Base-by-base conservation (phyloP, 2,888 invertebrate species). In the Oscheius myriophilus region DNA sequence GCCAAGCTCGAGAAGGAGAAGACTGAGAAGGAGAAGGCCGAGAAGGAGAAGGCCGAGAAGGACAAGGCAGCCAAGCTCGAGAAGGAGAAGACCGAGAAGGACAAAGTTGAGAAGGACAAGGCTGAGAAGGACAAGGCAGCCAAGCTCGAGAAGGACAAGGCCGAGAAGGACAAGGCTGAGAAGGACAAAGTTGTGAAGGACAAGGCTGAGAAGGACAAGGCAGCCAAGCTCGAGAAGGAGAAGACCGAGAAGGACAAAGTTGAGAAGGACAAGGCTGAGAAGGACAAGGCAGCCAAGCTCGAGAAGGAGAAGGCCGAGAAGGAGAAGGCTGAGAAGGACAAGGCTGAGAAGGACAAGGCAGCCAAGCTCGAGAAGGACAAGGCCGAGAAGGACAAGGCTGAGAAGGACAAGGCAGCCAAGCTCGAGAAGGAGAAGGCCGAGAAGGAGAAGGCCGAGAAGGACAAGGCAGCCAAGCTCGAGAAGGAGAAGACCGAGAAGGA, bases 221-320 rank as follows among this genome's bases (percentile, higher is more conserved):
- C 42, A 41, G 33, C 33, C 33, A 33, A 33, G 9, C 33, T 33
- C 9, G 57, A 57, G 1, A 57, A 57, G 41, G 41, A 41, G 16
- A 57, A 57, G 57, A 41, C 57, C n/a, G 41, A 57, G 18, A 33
- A 33, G 33, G 33, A 33, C 33, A 33, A 33, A 9, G 4, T 33
- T 9, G 33, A 33, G 33, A 57, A 57, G 57, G 46, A 46, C 7
- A 59, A 59, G 46, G 2, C 45, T 16, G 59, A 59, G 45, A 59
- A 59, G 46, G 25, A 25, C 6, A 59, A 59, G 45, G 45, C 45
- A 25, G 59, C 43, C 45, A 59, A 59, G 45, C 43, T 43, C 45
- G 59, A 59, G 6, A 59, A 59, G 45, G 46, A 46, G 45, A 59
- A 59, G 59, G 46, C 59, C 16, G 59, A 59, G 23, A 59, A 59